Conservation (phyloP, 2,797 vertebrate species). For the Poliocrania exsul region DNA sequence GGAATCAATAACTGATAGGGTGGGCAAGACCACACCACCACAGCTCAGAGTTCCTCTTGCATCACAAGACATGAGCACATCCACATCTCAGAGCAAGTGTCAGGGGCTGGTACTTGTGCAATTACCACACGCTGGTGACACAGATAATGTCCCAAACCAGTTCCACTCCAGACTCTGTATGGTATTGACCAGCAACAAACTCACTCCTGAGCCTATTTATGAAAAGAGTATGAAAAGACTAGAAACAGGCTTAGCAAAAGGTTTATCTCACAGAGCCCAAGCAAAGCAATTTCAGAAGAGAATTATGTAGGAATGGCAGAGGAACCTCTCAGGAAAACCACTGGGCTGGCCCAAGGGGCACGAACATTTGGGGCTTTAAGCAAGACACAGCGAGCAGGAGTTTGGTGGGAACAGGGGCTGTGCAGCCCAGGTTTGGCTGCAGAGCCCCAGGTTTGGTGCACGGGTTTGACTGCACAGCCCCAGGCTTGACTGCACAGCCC, state of each 20-base stretch:
- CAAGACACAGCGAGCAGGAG: fast-evolving
- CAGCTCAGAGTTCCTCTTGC: not conserved
- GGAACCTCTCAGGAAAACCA: not conserved
- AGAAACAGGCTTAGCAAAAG: not conserved
- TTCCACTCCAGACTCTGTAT: fast-evolving
- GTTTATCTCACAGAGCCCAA: not conserved
- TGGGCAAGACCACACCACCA: not conserved
- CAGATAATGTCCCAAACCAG: not conserved
- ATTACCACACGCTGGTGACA: fast-evolving
- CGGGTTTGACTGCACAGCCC: too few species aligned
- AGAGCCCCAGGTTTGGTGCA: too few species aligned
- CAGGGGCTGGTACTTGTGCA: not conserved
- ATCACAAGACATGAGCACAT: not conserved
- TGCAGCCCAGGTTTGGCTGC: fast-evolving
- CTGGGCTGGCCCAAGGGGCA: not conserved
- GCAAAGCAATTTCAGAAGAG: not conserved
- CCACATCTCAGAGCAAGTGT: not conserved
- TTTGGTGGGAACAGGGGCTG: fast-evolving
- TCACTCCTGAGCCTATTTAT: not conserved
- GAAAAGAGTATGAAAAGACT: not conserved
- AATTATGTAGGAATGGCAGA: fast-evolving
- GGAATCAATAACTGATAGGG: not conserved
- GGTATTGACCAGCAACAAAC: not conserved
- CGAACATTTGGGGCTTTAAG: fast-evolving
- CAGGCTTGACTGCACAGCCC: too few species aligned